Percentiles rank a stretch among this genome's conserved stretches.
Evolutionary conservation across 1,140 invertebrate species (phyloP).

Genomic region (Grapholita molesta): DNA sequence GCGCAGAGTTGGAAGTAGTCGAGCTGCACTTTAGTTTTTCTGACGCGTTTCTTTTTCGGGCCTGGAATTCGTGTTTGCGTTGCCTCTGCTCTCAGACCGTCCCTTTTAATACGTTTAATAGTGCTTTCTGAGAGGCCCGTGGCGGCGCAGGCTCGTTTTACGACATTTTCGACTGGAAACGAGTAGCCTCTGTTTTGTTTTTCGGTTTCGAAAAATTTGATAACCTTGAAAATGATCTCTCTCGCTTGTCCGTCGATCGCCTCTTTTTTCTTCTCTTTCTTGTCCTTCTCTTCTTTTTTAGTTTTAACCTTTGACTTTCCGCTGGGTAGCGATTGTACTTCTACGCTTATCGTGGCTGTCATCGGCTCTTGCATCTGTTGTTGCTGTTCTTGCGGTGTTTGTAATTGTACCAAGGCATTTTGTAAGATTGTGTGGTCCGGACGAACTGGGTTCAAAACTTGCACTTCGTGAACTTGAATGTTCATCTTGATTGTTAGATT

Average conservation of each 20-base stretch:
- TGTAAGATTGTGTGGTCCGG: not conserved
- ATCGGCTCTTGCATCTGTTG: not conserved
- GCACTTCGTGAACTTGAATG: constrained; percentile 1
- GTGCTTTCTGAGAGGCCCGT: constrained; percentile 69
- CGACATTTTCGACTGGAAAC: constrained; percentile 68
- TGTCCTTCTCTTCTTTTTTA: constrained; percentile 21
- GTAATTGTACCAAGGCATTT: constrained; percentile 5
- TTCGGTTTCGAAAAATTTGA: constrained; percentile 71
- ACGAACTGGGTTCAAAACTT: not conserved
- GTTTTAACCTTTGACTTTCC: not conserved
- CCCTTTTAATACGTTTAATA: constrained; percentile 67
- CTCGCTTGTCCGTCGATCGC: constrained; percentile 67
- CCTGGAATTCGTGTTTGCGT: constrained; percentile 70
- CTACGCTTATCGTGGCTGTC: not conserved
- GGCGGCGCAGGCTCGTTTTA: constrained; percentile 65
- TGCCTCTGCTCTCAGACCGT: constrained; percentile 61
- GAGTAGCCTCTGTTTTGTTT: constrained; percentile 69
- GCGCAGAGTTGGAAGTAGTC: constrained; percentile 70
- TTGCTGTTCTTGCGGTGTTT: constrained; percentile 3
- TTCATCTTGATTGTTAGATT: not conserved
- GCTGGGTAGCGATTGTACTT: not conserved
- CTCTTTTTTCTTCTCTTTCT: constrained; percentile 64
- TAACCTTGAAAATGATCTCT: constrained; percentile 69
- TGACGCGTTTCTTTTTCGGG: constrained; percentile 64
- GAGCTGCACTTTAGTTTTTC: constrained; percentile 68